Evolutionary conservation across 2,888 invertebrate species (phyloP), one percentile per base, ranked within the genome.

Genomic region (Pseudococcus viburni): DNA sequence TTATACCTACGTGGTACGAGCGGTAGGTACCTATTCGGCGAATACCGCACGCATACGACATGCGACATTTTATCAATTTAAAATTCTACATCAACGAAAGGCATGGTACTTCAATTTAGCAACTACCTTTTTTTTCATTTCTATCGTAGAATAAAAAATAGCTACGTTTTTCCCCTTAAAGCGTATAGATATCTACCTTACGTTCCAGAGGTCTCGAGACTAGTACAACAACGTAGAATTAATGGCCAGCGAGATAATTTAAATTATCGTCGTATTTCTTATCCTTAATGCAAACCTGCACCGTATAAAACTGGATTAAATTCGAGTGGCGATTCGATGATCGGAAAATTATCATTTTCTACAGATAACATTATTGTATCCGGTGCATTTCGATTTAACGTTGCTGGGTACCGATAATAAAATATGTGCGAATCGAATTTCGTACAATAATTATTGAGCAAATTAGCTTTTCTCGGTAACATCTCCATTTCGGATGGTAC

Each of bases 301-400:
- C 19, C 0, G 19, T 64, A 15, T 19, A 73, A 73, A 73, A 73
- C 33, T 1, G 73, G 73, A 73, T 73, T 73, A 42, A 9, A 42
- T 42, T 42, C 8, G 42, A 8, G 42, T 42, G 42, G 42, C 42
- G 42, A 42, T 42, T 8, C 9, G 9, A 5, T 7, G 42, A 73
- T 73, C 33, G 73, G 26, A 73, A 73, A 73, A 73, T 73, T 73
- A 73, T 73, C 73, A 73, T 42, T 26, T 73, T 39, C 33, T 33
- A 7, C 33, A 33, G 73, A 73, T 73, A 73, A 73, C 73, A 22
- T 15, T 19, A 9, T 73, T 73, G 33, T 15, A 12, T 15, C 11
- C 73, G 73, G 9, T 73, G n/a, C 64, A 22, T 17, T 73, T 26
- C 33, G 17, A 73, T 33, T 42, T 7, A 51, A 51, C 51, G 42